These are phyloP conservation scores for Henricia sp. DNA, from an alignment of 53 echinoderm and acorn worm genomes.

Conservation along the genomic window DNA sequence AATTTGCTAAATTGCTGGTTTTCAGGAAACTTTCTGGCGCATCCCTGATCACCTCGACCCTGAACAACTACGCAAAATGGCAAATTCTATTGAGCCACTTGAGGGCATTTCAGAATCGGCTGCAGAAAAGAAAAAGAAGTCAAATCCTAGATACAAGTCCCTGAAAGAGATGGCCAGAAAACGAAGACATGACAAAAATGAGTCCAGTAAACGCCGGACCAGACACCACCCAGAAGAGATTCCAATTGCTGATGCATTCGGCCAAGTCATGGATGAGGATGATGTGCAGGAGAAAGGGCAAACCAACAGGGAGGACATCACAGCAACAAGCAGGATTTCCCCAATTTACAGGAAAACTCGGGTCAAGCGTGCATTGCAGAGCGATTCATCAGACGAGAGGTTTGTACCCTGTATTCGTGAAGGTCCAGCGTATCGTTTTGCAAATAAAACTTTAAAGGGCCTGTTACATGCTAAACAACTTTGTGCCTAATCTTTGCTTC, in stretches of 20 bases:
- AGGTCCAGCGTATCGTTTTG: too few relatives aligned
- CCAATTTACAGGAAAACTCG: conserved; percentile 58
- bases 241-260: conserved; percentile 9
- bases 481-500: too few relatives aligned
- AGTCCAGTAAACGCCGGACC: conserved; percentile 6
- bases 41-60: conserved; percentile 75
- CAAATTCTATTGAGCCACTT: conserved; percentile 73
- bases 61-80: conserved; percentile 59
- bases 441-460: too few relatives aligned
- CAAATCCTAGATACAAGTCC: conserved; percentile 62
- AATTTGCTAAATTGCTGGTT: too few relatives aligned
- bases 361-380: conserved; percentile 74
- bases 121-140: conserved; percentile 65
- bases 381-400: conserved; percentile 75
- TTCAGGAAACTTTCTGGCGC: conserved; percentile 85
- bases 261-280: conserved; percentile 51
- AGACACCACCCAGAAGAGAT: conserved; percentile 33
- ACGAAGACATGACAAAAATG: conserved; percentile 63
- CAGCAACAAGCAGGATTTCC: background rate
- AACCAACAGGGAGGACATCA: conserved; percentile 47
- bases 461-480: too few relatives aligned
- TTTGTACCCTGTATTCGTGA: conserved; percentile 23
- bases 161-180: conserved; percentile 77
- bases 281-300: background rate
- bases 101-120: conserved; percentile 52